These are phyloP conservation scores for Chromobotia macracanthus DNA, from an alignment of 2,797 vertebrate genomes.

Conservation along the genomic window DNA sequence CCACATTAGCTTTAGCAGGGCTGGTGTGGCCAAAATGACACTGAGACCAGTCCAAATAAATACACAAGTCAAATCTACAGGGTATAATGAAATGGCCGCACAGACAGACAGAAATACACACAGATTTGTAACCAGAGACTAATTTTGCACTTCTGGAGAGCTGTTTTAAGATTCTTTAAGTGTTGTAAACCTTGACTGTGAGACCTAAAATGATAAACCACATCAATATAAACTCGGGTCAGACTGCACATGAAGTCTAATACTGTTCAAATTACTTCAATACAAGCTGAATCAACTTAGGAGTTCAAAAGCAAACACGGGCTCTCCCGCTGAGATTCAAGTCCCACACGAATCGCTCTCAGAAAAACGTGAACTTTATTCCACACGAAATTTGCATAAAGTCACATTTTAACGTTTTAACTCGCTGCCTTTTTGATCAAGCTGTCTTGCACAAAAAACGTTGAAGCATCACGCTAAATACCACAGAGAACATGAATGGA, in stretches of 20 bases:
- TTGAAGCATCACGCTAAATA: background rate
- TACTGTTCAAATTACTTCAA: conserved; percentile 22
- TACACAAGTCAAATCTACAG: conserved; percentile 64
- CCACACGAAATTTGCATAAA: conserved; percentile 27
- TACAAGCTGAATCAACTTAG: background rate
- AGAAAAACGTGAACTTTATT: conserved; percentile 14
- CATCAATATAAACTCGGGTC: conserved; percentile 5
- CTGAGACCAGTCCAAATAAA: conserved; percentile 73
- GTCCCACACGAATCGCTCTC: background rate
- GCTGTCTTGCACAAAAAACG: conserved; percentile 2
- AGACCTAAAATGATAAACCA: conserved; percentile 14
- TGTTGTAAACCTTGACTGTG: conserved; percentile 12
- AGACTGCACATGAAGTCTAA: conserved; percentile 13
- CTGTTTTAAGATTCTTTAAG: background rate
- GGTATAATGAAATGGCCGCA: background rate
- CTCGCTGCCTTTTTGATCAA: conserved; percentile 26
- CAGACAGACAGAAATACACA: conserved; percentile 40
- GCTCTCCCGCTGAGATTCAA: conserved; percentile 4
- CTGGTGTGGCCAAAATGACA: conserved; percentile 64
- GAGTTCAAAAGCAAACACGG: conserved; percentile 16
- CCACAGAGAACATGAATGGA: conserved; percentile 27
- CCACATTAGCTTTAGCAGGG: conserved; percentile 70
- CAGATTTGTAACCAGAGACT: background rate
- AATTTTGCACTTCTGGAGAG: conserved; percentile 12
- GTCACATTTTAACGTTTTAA: conserved; percentile 22